Conservation (phyloP, 2,888 invertebrate genomes). For the Nephrocerus scutellatus region DNA sequence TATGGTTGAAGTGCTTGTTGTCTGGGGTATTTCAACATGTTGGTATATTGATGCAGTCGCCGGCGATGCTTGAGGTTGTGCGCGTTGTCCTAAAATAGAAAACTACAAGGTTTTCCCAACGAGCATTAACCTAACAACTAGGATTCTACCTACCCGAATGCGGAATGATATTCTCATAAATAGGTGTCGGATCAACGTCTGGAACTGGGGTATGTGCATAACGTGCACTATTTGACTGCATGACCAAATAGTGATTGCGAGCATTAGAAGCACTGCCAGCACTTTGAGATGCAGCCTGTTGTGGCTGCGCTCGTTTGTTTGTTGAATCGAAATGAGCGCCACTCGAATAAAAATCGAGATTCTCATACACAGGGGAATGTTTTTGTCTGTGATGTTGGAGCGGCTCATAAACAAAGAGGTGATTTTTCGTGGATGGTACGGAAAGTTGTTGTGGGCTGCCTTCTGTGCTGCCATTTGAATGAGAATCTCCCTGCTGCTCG, state of each 20-base stretch:
- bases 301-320: conserved; percentile 70
- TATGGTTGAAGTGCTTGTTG: conserved; percentile 14
- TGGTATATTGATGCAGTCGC: conserved; percentile 44
- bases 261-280: conserved; percentile 42
- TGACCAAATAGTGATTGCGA: conserved; percentile 47
- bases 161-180: conserved; percentile 61
- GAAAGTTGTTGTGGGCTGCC: conserved; percentile 32
- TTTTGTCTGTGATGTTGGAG: conserved; percentile 30
- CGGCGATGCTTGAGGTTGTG: conserved; percentile 47
- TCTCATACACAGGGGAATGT: conserved; percentile 65
- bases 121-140: not conserved
- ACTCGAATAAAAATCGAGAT: conserved; percentile 70
- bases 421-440: conserved; percentile 26
- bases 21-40: conserved; percentile 34
- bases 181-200: conserved; percentile 51
- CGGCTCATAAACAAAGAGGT: conserved; percentile 46
- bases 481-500: not conserved
- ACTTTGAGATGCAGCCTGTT: conserved; percentile 57
- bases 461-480: conserved; percentile 4
- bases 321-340: conserved; percentile 36
- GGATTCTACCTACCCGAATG: conserved; percentile 39
- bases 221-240: conserved; percentile 43
- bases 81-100: conserved; percentile 41
- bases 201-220: conserved; percentile 51
- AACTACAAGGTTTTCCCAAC: not conserved